Base-by-base conservation (phyloP, 2,888 invertebrate genomes). In the Chloroclysta siterata region DNA sequence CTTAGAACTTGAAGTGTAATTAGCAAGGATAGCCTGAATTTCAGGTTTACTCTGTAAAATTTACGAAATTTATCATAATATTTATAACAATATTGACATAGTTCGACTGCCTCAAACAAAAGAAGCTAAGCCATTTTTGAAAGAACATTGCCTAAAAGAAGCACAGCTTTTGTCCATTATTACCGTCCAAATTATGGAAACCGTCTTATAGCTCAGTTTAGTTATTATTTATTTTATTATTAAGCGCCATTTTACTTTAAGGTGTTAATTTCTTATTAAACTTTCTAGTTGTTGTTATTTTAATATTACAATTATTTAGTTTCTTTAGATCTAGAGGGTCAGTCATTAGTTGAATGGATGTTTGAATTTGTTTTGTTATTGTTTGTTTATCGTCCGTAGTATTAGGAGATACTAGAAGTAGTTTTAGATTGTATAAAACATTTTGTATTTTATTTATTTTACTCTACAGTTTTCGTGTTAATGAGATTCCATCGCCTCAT, bases 151-250 rank as follows among this genome's bases (percentile, higher is more conserved):
- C 64, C 55, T 65, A 53, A 48, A 60, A 65, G 72, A 75, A 79
- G 80, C 82, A 80, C 80, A 78, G 86, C 82, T 85, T 82, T 68
- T 76, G 83, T 86, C 86, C 86, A 80, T 76, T 70, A 70, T 66
- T 76, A 80, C 89, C 89, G 89, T 89, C 89, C 89, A 85, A 69
- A 64, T 65, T 76, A 75, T 79, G 75, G 72, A 85, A 72, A 84
- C 88, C 88, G 89, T 90, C 88, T 86, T 78, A 74, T 69, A 75
- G 77, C 75, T 82, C 72, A 78, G 63, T 70, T 71, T 28, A 50
- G 73, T 66, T 57, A 63, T 46, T 65, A 64, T 68, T 55, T 28
- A 33, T 39, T 48, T 33, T 14, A 7, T 28, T 42, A 55, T 55
- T 29, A 17, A 11, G 13, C 10, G 28, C 13, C 2, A 28, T 48